Evolutionary conservation across 2,888 invertebrate species (phyloP), one percentile per base, ranked within the genome.

Genomic region (Metellina segmentata): DNA sequence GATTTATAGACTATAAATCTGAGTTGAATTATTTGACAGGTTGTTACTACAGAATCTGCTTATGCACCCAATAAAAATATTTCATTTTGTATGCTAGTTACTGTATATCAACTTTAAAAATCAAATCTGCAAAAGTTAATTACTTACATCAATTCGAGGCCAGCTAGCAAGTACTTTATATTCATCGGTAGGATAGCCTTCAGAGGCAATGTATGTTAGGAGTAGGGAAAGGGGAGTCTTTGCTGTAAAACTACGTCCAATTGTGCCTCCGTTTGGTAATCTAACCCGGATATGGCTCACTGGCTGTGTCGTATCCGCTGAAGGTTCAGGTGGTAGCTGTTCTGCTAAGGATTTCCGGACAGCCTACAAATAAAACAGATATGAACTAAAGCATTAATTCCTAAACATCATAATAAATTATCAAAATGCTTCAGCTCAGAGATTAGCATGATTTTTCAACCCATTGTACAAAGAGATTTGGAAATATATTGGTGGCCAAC

Each of bases 91-190:
- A 2, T 34, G 34, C 34, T 2, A 34, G 34, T 34, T 34, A 34
- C 4, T 34, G 1, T 34, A 34, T 2, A 34, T 34, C 34, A 34
- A 34, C 1, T 4, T 2, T 34, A 34, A 34, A 4, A 34, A 34
- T 34, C 34, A 34, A 34, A 34, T 2, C n/a, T 34, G 0, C 9
- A 48, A 77, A 49, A 52, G 69, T 8, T 70, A 0, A 9, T 34
- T 89, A 97, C 97, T 97, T 96, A 99, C 98, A 96, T 99, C 99
- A 96, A 97, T 97, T 94, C 98, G 96, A 95, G 99, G 99, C 97
- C 97, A 99, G 95, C 98, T 97, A 94, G 97, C 97, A 94, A 99
- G 97, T 92, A 98, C 97, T 96, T 98, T 99, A 95, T 97, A 98
- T 94, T 97, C 97, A 94, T 97, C 97, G 94, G 96, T 96, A 93